phyloP scores from a whole-genome alignment of 2,113 vertebrate genomes.

The Ia io region DNA sequence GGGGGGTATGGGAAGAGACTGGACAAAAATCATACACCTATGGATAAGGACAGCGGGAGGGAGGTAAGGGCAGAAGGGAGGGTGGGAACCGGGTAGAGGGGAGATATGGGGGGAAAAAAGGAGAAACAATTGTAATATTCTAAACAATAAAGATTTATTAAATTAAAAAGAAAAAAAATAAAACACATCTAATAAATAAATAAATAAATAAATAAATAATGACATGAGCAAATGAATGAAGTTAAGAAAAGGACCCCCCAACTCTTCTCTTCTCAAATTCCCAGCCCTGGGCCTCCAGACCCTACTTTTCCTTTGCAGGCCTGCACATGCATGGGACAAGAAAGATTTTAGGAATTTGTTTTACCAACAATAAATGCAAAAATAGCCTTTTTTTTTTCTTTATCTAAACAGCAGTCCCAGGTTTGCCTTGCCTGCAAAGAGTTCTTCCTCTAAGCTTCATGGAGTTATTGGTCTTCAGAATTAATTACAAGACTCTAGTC shows the following conservation, averaged over 20 bases:
- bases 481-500: slow-evolving; percentile 52
- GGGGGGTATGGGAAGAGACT: too few relatives aligned
- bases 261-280: neutral
- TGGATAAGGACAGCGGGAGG: too few relatives aligned
- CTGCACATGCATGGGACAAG: neutral
- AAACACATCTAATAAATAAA: too few relatives aligned
- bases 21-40: too few relatives aligned
- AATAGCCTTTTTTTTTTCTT: too few relatives aligned
- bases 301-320: neutral
- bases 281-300: neutral
- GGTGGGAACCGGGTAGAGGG: too few relatives aligned
- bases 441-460: slow-evolving; percentile 8
- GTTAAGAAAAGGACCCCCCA: neutral
- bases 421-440: slow-evolving; percentile 22
- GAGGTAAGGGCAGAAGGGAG: too few relatives aligned
- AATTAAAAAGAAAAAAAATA: too few relatives aligned
- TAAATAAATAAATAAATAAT: too few relatives aligned
- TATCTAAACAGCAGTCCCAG: neutral
- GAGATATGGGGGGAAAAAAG: too few relatives aligned
- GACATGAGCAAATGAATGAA: neutral
- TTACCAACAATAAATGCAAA: neutral
- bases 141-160: too few relatives aligned
- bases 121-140: too few relatives aligned
- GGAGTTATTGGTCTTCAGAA: slow-evolving; percentile 16
- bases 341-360: slow-evolving; percentile 28